Percentiles rank a stretch among this genome's conserved stretches.
Evolutionary conservation across 1,140 invertebrate genomes (phyloP).

Genomic region (Micrasema minimum): DNA sequence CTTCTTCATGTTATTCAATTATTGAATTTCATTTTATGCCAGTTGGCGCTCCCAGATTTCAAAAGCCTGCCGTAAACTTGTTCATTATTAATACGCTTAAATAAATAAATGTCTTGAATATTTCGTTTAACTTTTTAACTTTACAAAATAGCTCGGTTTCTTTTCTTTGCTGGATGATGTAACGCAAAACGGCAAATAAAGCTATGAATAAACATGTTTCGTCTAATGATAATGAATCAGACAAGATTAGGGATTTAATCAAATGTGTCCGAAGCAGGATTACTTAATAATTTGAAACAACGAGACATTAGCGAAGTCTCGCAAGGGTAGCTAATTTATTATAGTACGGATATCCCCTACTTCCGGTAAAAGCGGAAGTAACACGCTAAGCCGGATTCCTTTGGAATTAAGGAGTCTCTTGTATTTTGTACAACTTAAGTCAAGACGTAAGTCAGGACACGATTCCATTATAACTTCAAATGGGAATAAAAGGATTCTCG

Average conservation of each 20-base stretch:
- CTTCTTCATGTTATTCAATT: too few relatives aligned
- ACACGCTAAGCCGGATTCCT: slow-evolving; percentile 20
- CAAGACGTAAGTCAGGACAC: background rate
- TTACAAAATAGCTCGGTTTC: too few relatives aligned
- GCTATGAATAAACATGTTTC: too few relatives aligned
- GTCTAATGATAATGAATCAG: slow-evolving; percentile 12
- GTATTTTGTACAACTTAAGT: slow-evolving; percentile 32
- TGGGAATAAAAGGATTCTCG: too few relatives aligned
- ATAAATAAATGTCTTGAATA: too few relatives aligned
- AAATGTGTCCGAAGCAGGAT: slow-evolving; percentile 21
- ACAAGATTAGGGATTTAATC: slow-evolving; percentile 9
- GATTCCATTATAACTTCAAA: background rate
- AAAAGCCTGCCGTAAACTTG: too few relatives aligned
- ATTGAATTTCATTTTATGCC: too few relatives aligned
- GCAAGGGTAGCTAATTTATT: slow-evolving; percentile 16
- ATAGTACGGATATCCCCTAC: slow-evolving; percentile 7
- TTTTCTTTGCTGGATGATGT: too few relatives aligned
- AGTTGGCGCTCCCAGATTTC: too few relatives aligned
- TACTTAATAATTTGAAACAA: slow-evolving; percentile 28
- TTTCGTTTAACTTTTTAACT: too few relatives aligned
- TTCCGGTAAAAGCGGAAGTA: slow-evolving; percentile 2
- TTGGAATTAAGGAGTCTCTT: slow-evolving; percentile 11
- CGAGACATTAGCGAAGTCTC: slow-evolving; percentile 17
- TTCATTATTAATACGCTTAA: too few relatives aligned
- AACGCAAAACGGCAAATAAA: too few relatives aligned